A percentile compares a stretch with the other conserved stretches of the same genome.
These are phyloP conservation scores for Aquatica leii DNA, from an alignment of 2,888 invertebrate genomes.

Conservation along the genomic window DNA sequence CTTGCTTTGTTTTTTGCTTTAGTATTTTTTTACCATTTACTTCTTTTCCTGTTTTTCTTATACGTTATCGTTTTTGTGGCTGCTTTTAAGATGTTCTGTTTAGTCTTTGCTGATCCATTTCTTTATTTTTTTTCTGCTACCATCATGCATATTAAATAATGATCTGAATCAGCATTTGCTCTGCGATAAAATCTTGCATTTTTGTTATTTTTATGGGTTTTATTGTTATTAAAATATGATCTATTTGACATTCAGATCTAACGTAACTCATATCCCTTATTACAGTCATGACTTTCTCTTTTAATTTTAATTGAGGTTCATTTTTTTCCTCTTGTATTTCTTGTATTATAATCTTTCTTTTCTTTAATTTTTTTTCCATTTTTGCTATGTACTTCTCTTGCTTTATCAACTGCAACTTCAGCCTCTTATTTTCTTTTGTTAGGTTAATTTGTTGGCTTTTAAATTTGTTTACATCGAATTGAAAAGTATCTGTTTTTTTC, in stretches of 20 bases:
- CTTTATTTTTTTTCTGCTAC: background rate
- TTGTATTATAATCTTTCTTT: too few species aligned
- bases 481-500: too few species aligned
- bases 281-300: too few species aligned
- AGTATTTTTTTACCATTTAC: background rate
- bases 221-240: too few species aligned
- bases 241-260: too few species aligned
- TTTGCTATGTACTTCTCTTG: slow-evolving; percentile 6
- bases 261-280: too few species aligned
- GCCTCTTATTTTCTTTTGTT: slow-evolving; percentile 2
- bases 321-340: too few species aligned
- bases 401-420: background rate
- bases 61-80: background rate
- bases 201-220: background rate
- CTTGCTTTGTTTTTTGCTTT: slow-evolving; percentile 9
- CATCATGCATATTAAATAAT: too few species aligned
- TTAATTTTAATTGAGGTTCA: too few species aligned
- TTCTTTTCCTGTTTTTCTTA: background rate
- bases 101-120: background rate
- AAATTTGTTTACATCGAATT: slow-evolving; percentile 5
- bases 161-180: background rate
- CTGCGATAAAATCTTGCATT: background rate
- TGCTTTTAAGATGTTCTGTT: too few species aligned
- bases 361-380: background rate
- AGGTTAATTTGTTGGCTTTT: background rate